Percentiles rank a stretch among this genome's conserved stretches.
phyloP scores from a whole-genome alignment of 2,888 invertebrate species.

The Eilema caniola region DNA sequence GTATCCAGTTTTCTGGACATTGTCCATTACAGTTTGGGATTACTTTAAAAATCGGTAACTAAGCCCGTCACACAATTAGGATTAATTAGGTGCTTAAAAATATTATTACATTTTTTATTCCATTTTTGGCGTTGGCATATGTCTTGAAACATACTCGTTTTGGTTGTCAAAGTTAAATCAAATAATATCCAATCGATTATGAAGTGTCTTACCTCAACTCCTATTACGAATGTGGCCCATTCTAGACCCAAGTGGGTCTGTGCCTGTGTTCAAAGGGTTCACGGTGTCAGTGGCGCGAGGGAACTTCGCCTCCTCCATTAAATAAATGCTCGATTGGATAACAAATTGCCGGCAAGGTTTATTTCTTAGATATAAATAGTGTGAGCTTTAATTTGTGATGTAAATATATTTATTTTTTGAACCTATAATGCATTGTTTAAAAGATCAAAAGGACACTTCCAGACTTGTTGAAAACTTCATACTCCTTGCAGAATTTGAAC shows the following conservation, averaged over 20 bases:
- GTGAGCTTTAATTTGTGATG: background rate
- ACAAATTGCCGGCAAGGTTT: slow-evolving; percentile 12
- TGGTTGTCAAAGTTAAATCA: too few relatives aligned
- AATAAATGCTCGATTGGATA: slow-evolving; percentile 30
- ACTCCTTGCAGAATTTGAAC: background rate
- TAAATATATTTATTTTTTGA: background rate
- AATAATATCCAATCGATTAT: background rate
- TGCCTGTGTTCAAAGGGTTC: slow-evolving; percentile 52
- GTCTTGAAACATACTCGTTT: too few relatives aligned
- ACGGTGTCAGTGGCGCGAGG: slow-evolving; percentile 64
- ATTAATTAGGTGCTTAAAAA: too few relatives aligned
- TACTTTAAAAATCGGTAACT: too few relatives aligned
- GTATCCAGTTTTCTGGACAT: too few relatives aligned
- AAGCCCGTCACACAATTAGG: too few relatives aligned
- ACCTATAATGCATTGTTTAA: background rate
- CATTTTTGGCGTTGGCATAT: too few relatives aligned
- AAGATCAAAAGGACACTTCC: background rate
- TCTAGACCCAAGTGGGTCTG: slow-evolving; percentile 23
- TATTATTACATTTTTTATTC: too few relatives aligned
- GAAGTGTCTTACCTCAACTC: background rate
- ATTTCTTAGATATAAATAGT: slow-evolving; percentile 7
- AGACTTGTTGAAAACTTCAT: background rate
- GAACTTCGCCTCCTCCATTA: slow-evolving; percentile 43
- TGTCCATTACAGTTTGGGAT: too few relatives aligned
- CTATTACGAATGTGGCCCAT: slow-evolving; percentile 8